Base-by-base conservation (phyloP, 2,113 vertebrate genomes). In the Neotoma lepida region DNA sequence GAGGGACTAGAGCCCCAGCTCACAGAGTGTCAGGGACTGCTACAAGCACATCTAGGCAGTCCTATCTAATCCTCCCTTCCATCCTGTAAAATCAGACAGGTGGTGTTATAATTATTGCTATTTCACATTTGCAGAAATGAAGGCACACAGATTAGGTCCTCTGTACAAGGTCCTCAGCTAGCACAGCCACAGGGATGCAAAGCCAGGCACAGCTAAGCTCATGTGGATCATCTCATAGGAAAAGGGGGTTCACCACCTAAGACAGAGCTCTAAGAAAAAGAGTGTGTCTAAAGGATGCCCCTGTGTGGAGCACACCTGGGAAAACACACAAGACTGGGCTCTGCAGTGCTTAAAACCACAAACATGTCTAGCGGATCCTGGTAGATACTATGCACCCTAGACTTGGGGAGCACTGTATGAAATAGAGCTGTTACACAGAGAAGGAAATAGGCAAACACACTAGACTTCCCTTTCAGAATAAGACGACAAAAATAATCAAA, bases 381-480 rank as follows among this genome's bases (percentile, higher is more conserved):
- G 58, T 56, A 63, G 61, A 10, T 64, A 49, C 90, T 54, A 20
- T 86, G 20, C 64, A 33, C 77, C 88, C 28, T 20, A 87, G 85
- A 63, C 81, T 49, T 90, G 51, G 35, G 56, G 30, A 93, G 64
- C 1, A 51, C n/a, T 70, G 6, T 1, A n/a, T 66, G 64, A 86
- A 58, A 64, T 6, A 81, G 54, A 88, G 68, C n/a, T 26, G 0
- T 6, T 66, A 51, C 2, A 39, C 15, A 4, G 9, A 84, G 70
- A 77, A 39, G 22, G n/a, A 51, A 87, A 93, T 3, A 20, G 5
- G 4, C 22, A 61, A 56, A 68, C 33, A 41, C 0, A 17, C 30
- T 58, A 15, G 39, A 61, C 58, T 88, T 51, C 61, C 77, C 86
- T 76, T 85, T 56, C 94, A 73, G 86, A 96, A 87, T 9, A 51